These are phyloP conservation scores for Acanthis flammea DNA, from an alignment of 2,797 vertebrate genomes.

Conservation along the genomic window DNA sequence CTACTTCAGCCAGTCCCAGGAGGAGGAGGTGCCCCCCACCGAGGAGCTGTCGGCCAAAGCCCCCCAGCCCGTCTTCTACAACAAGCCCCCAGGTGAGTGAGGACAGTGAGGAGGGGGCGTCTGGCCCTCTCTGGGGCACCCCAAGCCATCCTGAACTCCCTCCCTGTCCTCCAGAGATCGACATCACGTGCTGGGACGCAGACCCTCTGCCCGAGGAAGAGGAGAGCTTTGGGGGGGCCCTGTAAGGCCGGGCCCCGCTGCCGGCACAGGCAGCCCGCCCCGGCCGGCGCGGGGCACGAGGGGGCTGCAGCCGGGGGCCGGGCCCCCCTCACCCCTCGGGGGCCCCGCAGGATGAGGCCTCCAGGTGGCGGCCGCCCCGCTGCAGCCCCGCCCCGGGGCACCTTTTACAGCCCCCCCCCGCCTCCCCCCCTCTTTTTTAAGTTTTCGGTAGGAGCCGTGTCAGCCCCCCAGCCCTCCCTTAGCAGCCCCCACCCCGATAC, in stretches of 20 bases:
- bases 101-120: background rate
- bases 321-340: slow-evolving; percentile 5
- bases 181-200: slow-evolving; percentile 96
- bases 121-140: background rate
- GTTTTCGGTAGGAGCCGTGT: slow-evolving; percentile 75
- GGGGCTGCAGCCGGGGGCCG: slow-evolving; percentile 29
- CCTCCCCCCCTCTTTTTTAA: slow-evolving; percentile 65
- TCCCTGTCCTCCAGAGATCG: slow-evolving; percentile 83
- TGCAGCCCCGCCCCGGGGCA: background rate
- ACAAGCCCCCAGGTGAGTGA: slow-evolving; percentile 91
- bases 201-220: slow-evolving; percentile 93
- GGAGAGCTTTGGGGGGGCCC: slow-evolving; percentile 79
- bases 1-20: slow-evolving; percentile 93
- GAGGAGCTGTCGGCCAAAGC: slow-evolving; percentile 90
- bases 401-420: slow-evolving; percentile 70
- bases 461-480: slow-evolving; percentile 45
- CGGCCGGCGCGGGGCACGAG: background rate
- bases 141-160: background rate
- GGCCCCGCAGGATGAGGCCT: slow-evolving; percentile 49
- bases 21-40: slow-evolving; percentile 89
- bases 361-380: background rate
- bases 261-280: slow-evolving; percentile 5
- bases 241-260: slow-evolving; percentile 35
- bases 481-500: background rate
- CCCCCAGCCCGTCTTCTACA: slow-evolving; percentile 89